phyloP scores from a whole-genome alignment of 2,888 invertebrate genomes.

The Lasiommata megera region DNA sequence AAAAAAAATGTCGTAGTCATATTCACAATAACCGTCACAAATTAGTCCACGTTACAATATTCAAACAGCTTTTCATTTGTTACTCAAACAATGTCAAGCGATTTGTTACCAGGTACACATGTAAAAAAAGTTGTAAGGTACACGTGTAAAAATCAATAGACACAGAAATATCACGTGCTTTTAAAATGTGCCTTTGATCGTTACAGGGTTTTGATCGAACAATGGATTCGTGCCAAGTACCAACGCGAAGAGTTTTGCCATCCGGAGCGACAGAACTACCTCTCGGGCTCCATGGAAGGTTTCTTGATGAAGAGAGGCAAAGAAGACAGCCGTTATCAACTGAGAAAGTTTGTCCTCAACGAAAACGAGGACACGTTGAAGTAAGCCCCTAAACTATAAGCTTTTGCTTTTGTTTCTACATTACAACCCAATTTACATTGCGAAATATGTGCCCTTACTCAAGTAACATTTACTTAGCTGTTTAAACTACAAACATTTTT shows the following conservation, averaged over 20 bases:
- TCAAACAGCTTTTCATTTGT: background rate
- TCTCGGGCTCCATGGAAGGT: slow-evolving; percentile 91
- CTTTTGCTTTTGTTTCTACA: slow-evolving; percentile 17
- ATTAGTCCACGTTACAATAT: background rate
- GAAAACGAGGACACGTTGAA: slow-evolving; percentile 91
- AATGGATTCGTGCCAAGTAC: slow-evolving; percentile 96
- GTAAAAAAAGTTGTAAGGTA: background rate
- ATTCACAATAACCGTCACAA: background rate
- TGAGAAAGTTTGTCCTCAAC: slow-evolving; percentile 90
- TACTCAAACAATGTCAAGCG: background rate
- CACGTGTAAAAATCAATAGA: background rate
- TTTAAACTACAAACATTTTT: no score
- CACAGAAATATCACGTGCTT: background rate
- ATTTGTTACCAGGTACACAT: background rate
- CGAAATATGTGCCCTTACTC: background rate
- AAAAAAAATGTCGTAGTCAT: background rate
- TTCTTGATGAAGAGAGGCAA: slow-evolving; percentile 94
- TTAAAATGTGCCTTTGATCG: background rate
- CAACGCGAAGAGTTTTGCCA: slow-evolving; percentile 93
- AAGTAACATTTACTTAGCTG: no score
- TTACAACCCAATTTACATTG: background rate
- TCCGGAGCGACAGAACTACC: slow-evolving; percentile 89
- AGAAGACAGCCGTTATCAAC: slow-evolving; percentile 91
- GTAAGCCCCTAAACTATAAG: slow-evolving; percentile 50
- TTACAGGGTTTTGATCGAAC: slow-evolving; percentile 91